Percentiles rank a stretch among this genome's conserved stretches.
phyloP scores from a whole-genome alignment of 2,113 vertebrate species.

The Archocentrus centrarchus region DNA sequence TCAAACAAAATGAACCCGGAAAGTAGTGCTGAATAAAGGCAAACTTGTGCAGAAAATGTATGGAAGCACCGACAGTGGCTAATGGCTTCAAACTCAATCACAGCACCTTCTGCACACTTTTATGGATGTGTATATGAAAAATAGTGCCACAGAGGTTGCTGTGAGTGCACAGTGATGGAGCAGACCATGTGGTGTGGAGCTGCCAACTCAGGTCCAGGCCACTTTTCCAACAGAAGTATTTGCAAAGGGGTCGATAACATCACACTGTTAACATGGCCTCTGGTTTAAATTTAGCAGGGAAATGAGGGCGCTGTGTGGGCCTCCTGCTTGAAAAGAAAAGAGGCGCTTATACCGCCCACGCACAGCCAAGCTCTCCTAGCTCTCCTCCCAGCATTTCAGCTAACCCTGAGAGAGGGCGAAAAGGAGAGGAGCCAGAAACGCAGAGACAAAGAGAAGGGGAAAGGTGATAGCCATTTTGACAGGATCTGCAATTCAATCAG shows the following conservation, averaged over 20 bases:
- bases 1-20: conserved; percentile 71
- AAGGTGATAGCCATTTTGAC: conserved; percentile 52
- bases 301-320: conserved; percentile 80
- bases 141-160: conserved; percentile 15
- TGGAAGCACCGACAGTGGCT: conserved; percentile 5
- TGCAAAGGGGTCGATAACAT: conserved; percentile 67
- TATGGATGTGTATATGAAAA: conserved; percentile 8
- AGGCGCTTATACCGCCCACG: conserved; percentile 71
- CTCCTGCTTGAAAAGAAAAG: conserved; percentile 73
- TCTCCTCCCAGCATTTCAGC: conserved; percentile 58
- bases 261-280: conserved; percentile 63
- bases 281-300: conserved; percentile 80
- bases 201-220: conserved; percentile 62
- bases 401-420: conserved; percentile 56
- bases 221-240: conserved; percentile 41
- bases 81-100: conserved; percentile 42
- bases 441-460: conserved; percentile 37
- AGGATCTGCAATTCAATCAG: conserved; percentile 56
- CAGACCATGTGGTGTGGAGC: conserved; percentile 25
- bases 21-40: conserved; percentile 60
- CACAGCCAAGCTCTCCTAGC: conserved; percentile 49
- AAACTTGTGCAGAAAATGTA: conserved; percentile 49
- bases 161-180: conserved; percentile 16
- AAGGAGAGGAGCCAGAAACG: conserved; percentile 38
- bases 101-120: conserved; percentile 1